Base-by-base conservation (phyloP, 2,888 invertebrate genomes). In the Lasioglossum zephyrum region DNA sequence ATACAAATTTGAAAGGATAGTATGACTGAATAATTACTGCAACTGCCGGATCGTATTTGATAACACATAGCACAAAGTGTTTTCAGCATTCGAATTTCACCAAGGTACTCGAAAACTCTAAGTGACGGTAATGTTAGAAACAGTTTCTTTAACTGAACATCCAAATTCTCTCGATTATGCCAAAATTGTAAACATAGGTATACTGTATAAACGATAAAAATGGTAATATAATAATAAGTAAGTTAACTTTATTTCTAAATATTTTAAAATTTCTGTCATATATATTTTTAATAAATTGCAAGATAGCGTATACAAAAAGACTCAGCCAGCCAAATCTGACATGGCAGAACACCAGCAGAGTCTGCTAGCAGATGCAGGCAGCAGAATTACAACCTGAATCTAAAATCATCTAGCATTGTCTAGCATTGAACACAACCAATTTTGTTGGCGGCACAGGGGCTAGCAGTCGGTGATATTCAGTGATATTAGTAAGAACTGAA, bases 151-250 rank as follows among this genome's bases (percentile, higher is more conserved):
- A 92, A 77, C 22, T 88, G 89, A 36, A 69, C 60, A 74, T 92
- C 92, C 63, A 92, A 87, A 79, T 86, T 84, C 36, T 92, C 91
- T 44, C 91, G 91, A 73, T 91, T 91, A 79, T 92, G 92, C 91
- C 91, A 92, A 49, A 92, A 78, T 80, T 91, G 91, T n/a, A 92
- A 84, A 41, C 87, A 88, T 53, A 92, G 73, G 41, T 85, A 89
- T 39, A 91, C 92, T 92, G 79, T 26, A 72, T 41, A 76, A 36
- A 22, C 26, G 36, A 31, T 63, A 16, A 6, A 13, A 63, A 60
- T 26, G 4, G 13, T 60, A 60, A 13, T 26, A 60, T n/a, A 53
- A 63, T 26, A 63, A 63, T 31, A 70, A 73, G 57, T 60, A 44
- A 8, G 22, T 41, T 41, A 18, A 49, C 73, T 53, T n/a, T 41